Percentiles rank a stretch among this genome's conserved stretches.
These are phyloP conservation scores for Pangasius mekongensis DNA, from an alignment of 2,797 vertebrate genomes.

Conservation along the genomic window DNA sequence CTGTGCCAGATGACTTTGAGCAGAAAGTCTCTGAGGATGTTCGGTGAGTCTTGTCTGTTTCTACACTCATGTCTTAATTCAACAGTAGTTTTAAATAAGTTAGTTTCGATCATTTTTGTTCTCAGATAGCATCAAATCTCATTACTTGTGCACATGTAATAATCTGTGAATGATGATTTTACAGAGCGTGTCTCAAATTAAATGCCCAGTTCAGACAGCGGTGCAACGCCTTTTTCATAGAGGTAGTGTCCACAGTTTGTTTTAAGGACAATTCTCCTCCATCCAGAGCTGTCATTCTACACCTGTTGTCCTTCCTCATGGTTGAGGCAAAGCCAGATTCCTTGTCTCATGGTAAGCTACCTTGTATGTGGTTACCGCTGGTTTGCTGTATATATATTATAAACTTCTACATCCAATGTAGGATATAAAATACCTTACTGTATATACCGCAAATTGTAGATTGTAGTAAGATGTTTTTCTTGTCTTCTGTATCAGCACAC, in stretches of 20 bases:
- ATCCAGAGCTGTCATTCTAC: conserved; percentile 73
- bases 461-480: not conserved
- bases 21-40: conserved; percentile 72
- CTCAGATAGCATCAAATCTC: not conserved
- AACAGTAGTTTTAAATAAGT: not conserved
- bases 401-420: not conserved
- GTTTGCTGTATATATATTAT: not conserved
- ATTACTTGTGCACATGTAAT: not conserved
- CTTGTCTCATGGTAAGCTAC: conserved; percentile 61
- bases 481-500: conserved; percentile 27
- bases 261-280: conserved; percentile 92
- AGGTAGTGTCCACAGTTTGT: conserved; percentile 89
- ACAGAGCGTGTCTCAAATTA: conserved; percentile 73
- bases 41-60: conserved; percentile 70
- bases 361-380: not conserved
- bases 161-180: conserved; percentile 21
- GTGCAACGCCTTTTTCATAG: conserved; percentile 92
- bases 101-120: not conserved
- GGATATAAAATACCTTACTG: not conserved
- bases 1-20: conserved; percentile 66
- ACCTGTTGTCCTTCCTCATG: conserved; percentile 84
- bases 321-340: conserved; percentile 62
- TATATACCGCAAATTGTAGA: not conserved
- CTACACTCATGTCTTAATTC: not conserved
- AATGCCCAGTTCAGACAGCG: conserved; percentile 81